Evolutionary conservation across 2,113 vertebrate genomes (phyloP), one percentile per base, ranked within the genome.

Genomic region (Malaclemys terrapin): DNA sequence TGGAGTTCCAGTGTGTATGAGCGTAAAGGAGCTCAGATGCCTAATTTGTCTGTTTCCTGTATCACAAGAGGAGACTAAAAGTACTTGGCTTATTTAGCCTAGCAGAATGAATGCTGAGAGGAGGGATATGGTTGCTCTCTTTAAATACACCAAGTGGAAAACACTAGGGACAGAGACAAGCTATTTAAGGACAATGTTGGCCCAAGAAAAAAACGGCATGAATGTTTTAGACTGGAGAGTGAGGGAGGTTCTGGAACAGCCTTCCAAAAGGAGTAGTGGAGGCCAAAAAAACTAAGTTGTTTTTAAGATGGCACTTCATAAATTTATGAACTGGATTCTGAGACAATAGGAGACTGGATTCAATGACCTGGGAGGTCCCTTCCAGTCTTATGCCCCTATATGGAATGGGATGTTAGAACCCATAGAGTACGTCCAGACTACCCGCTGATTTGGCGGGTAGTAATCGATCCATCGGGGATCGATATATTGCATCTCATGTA

Each of bases 391-490:
- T 38, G 65, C 38, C 38, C 4, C 65, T 75, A 25, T 17, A 6
- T 31, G 52, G 31, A 49, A 59, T 1, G 6, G 29, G n/a, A 17
- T 2, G 1, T 1, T 49, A 84, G 12, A n/a, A 59, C 11, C 10
- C 80, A 2, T 8, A 80, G 12, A 19, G 2, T 45, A 45, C 45
- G 6, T 45, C 45, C 45, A 45, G 45, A 45, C 45, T 45, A 45
- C 45, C 45, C 2, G 45, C 45, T 6, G 6, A 45, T 45, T 45
- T 2, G 5, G 45, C 6, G 45, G 45, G 45, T 45, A 45, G 45
- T 45, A 45, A 45, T 45, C 45, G 45, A 45, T 45, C 45, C 2
- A 45, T 45, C 45, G 45, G 45, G 6, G 45, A 45, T 45, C 45
- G 45, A 45, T 45, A 45, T 45, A 45, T 45, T 6, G 45, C 45